Percentiles rank a stretch among this genome's conserved stretches.
Evolutionary conservation across 2,797 vertebrate species (phyloP).

Genomic region (Carapus acus): DNA sequence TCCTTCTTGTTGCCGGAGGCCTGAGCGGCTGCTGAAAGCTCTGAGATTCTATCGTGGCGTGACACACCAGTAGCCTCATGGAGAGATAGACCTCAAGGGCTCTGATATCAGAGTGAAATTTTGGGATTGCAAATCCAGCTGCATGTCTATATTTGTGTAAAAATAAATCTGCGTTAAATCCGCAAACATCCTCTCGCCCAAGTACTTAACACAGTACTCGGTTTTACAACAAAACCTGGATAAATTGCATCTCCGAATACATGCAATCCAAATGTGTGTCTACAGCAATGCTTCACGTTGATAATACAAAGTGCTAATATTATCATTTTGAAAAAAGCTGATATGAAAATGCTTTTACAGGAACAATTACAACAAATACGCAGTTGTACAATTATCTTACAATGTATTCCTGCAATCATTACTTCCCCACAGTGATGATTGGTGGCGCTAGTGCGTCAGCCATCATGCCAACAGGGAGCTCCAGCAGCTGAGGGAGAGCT

Average conservation of each 20-base stretch:
- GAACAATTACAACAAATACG: too few species aligned
- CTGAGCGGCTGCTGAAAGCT: slow-evolving; percentile 67
- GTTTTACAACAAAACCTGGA: neutral
- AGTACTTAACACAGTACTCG: neutral
- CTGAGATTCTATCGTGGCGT: slow-evolving; percentile 53
- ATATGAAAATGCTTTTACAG: too few species aligned
- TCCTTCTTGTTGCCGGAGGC: slow-evolving; percentile 46
- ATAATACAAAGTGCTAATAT: too few species aligned
- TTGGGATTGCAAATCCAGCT: neutral
- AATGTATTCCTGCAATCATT: slow-evolving; percentile 33
- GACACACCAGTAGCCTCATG: slow-evolving; percentile 44
- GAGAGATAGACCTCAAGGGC: slow-evolving; percentile 29
- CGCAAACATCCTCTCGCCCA: slow-evolving; percentile 6
- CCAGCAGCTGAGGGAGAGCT: slow-evolving; percentile 78
- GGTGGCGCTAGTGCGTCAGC: slow-evolving; percentile 64
- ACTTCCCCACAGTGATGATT: slow-evolving; percentile 42
- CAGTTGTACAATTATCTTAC: neutral
- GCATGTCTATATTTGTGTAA: too few species aligned
- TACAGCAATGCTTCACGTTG: neutral
- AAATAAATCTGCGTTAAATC: slow-evolving; percentile 15
- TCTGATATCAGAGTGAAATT: slow-evolving; percentile 23
- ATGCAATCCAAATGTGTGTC: neutral
- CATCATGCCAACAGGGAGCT: slow-evolving; percentile 57
- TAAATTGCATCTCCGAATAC: neutral
- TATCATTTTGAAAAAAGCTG: too few species aligned